A percentile compares a stretch with the other conserved stretches of the same genome.
These are phyloP conservation scores for Alouatta palliata DNA, from an alignment of 2,113 vertebrate genomes.

Conservation along the genomic window DNA sequence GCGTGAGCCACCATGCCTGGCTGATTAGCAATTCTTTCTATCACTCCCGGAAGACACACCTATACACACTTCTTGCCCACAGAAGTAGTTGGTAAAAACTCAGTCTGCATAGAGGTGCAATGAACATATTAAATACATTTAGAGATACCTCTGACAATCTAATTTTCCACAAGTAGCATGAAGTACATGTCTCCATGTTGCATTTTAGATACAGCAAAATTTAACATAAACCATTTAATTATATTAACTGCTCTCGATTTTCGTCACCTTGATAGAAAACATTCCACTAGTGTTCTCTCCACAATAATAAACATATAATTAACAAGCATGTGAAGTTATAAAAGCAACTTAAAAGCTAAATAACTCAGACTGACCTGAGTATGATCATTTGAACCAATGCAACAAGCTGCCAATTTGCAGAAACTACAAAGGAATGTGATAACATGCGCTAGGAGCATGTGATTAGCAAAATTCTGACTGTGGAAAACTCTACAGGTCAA, in stretches of 20 bases:
- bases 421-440: not conserved
- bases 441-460: rapidly evolving
- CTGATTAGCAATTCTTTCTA: constrained; percentile 19
- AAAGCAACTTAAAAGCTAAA: constrained; percentile 4
- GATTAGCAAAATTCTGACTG: not conserved
- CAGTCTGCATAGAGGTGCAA: not conserved
- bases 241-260: not conserved
- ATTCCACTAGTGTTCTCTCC: not conserved
- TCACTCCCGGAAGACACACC: not conserved
- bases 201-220: not conserved
- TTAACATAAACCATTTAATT: not conserved
- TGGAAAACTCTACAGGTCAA: not conserved
- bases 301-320: not conserved
- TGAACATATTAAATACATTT: not conserved
- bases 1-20: rapidly evolving
- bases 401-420: not conserved
- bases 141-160: not conserved
- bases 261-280: not conserved
- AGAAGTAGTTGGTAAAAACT: not conserved
- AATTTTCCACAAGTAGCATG: not conserved
- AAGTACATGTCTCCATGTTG: not conserved
- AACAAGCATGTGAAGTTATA: not conserved
- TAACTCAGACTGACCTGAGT: not conserved
- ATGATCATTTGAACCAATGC: not conserved
- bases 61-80: not conserved